A percentile compares a stretch with the other conserved stretches of the same genome.
Conservation (phyloP, 2,113 vertebrate genomes). For the Calyptommatus sinebrachiatus region DNA sequence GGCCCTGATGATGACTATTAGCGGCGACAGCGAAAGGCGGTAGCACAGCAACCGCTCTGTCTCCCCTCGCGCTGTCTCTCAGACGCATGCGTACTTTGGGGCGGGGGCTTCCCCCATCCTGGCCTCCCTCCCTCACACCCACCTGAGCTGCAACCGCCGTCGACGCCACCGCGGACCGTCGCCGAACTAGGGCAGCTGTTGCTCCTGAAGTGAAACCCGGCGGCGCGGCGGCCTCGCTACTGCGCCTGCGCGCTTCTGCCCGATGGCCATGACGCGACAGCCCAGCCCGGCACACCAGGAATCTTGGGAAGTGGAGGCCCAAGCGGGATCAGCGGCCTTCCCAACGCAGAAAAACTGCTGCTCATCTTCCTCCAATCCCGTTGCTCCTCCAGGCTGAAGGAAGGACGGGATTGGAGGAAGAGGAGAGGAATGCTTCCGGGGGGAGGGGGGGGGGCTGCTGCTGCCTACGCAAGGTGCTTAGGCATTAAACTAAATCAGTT, state of each 20-base stretch:
- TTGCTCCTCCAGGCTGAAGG: too few species aligned
- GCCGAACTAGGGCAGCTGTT: background rate
- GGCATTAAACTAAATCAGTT: background rate
- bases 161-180: background rate
- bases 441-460: too few species aligned
- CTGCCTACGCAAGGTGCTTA: too few species aligned
- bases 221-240: background rate
- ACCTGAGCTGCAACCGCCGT: background rate
- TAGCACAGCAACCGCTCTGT: background rate
- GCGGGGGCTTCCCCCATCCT: background rate
- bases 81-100: background rate
- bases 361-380: too few species aligned
- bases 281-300: background rate
- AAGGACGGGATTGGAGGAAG: too few species aligned
- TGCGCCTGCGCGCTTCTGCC: background rate
- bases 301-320: constrained; percentile 11
- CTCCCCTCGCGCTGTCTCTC: too few species aligned
- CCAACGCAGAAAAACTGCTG: too few species aligned
- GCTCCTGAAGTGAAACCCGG: background rate
- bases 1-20: too few species aligned
- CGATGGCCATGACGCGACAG: too few species aligned
- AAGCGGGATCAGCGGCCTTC: too few species aligned
- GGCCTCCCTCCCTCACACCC: background rate
- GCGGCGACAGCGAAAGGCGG: too few species aligned
- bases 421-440: too few species aligned